Evolutionary conservation across 1,140 invertebrate species (phyloP).

Genomic region (Zophobas morio): DNA sequence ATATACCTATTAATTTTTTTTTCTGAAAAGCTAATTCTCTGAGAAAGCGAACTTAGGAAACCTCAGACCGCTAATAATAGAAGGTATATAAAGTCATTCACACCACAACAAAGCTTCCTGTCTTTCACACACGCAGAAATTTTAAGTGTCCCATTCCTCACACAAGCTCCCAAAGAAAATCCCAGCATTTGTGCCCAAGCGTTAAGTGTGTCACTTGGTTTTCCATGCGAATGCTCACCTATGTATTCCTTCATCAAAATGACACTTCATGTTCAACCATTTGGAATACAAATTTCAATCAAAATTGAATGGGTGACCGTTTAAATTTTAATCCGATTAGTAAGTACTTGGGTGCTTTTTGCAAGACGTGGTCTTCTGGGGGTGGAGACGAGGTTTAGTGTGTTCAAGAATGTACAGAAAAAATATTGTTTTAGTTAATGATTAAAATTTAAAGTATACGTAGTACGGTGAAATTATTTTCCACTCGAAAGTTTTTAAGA

Average conservation of each 20-base stretch:
- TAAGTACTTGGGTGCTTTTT: background rate
- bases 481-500: too few species aligned
- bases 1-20: too few species aligned
- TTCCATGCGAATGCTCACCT: constrained; percentile 37
- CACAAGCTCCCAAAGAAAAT: constrained; percentile 2
- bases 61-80: too few species aligned
- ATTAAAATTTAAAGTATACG: too few species aligned
- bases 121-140: background rate
- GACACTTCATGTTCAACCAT: constrained; percentile 57
- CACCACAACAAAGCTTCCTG: constrained; percentile 1
- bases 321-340: constrained; percentile 59
- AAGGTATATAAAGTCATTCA: constrained; percentile 4
- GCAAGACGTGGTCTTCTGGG: background rate
- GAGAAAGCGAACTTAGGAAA: too few species aligned
- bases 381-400: too few species aligned
- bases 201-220: constrained; percentile 48
- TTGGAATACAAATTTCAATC: constrained; percentile 59
- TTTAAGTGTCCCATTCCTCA: constrained; percentile 9
- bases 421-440: too few species aligned
- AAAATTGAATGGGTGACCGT: constrained; percentile 56
- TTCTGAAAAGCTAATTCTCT: too few species aligned
- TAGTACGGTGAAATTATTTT: too few species aligned
- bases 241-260: constrained; percentile 48
- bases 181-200: constrained; percentile 4
- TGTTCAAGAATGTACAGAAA: too few species aligned